These are phyloP conservation scores for Sorex araneus DNA, from an alignment of 2,113 vertebrate species.

Conservation along the genomic window DNA sequence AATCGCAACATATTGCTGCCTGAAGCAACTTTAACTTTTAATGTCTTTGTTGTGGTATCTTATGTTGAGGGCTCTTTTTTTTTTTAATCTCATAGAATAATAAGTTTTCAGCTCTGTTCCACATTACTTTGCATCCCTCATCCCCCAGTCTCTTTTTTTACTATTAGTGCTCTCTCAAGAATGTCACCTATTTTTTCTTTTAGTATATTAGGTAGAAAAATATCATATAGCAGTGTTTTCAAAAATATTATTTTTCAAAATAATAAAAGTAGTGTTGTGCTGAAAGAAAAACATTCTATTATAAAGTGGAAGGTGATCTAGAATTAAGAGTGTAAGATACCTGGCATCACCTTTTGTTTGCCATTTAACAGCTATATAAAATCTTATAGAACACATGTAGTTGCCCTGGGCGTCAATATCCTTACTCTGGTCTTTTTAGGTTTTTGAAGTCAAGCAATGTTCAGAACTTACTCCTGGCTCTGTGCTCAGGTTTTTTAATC, in stretches of 20 bases:
- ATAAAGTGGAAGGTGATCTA: background rate
- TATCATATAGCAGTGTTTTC: background rate
- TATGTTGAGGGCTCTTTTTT: background rate
- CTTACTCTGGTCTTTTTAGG: background rate
- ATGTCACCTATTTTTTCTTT: background rate
- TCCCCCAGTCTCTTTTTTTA: background rate
- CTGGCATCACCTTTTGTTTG: background rate
- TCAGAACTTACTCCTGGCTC: too few relatives aligned
- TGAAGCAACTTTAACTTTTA: slow-evolving; percentile 74
- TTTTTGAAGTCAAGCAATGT: background rate
- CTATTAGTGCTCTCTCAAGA: slow-evolving; percentile 19
- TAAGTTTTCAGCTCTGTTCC: slow-evolving; percentile 55
- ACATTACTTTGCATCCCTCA: background rate
- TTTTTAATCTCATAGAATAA: slow-evolving; percentile 16
- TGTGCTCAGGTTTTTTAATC: too few relatives aligned
- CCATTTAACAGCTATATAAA: background rate
- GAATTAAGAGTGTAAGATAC: background rate
- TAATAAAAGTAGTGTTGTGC: background rate
- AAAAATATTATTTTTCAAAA: background rate
- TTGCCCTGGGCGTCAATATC: background rate
- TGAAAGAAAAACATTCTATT: background rate
- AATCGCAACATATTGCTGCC: slow-evolving; percentile 78
- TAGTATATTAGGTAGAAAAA: slow-evolving; percentile 28
- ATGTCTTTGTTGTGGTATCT: slow-evolving; percentile 71
- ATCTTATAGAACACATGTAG: background rate